These are phyloP conservation scores for Geopemphigus sp. DNA, from an alignment of 1,140 invertebrate species.

Conservation along the genomic window DNA sequence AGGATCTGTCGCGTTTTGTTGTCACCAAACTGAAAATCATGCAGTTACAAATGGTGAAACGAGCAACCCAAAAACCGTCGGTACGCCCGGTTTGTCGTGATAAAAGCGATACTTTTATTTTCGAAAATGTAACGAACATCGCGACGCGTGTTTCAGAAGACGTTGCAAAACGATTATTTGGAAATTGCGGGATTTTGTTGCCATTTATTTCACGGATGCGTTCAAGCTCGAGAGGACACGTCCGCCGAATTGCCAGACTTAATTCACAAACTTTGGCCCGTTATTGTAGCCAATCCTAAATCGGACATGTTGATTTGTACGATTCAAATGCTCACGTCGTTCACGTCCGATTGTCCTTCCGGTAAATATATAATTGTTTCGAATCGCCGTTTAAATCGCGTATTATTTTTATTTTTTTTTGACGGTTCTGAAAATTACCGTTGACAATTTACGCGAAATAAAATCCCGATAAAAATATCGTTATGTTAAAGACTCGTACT, in stretches of 20 bases:
- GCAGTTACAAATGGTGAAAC: constrained; percentile 5
- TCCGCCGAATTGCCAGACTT: constrained; percentile 22
- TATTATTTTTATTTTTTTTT: too few species aligned
- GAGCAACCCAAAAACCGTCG: constrained; percentile 5
- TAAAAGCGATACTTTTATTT: neutral
- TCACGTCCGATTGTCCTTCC: constrained; percentile 16
- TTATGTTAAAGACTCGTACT: too few species aligned
- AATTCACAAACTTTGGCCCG: constrained; percentile 37
- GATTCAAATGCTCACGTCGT: constrained; percentile 33
- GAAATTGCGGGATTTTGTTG: constrained; percentile 25
- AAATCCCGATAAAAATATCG: too few species aligned
- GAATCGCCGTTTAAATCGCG: too few species aligned
- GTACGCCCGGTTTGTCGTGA: neutral
- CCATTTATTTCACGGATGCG: constrained; percentile 19
- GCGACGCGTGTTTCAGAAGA: constrained; percentile 9
- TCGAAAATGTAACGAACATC: neutral
- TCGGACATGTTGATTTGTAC: constrained; percentile 30
- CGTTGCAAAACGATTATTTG: constrained; percentile 34
- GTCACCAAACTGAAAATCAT: constrained; percentile 32
- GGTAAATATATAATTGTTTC: constrained; percentile 1
- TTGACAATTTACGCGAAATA: too few species aligned
- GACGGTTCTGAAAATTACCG: too few species aligned
- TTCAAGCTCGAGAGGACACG: constrained; percentile 13
- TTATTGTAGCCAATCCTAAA: neutral
- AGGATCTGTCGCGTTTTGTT: neutral